A percentile compares a stretch with the other conserved stretches of the same genome.
Conservation (phyloP, 2,113 vertebrate species). For the Phaethornis superciliosus region DNA sequence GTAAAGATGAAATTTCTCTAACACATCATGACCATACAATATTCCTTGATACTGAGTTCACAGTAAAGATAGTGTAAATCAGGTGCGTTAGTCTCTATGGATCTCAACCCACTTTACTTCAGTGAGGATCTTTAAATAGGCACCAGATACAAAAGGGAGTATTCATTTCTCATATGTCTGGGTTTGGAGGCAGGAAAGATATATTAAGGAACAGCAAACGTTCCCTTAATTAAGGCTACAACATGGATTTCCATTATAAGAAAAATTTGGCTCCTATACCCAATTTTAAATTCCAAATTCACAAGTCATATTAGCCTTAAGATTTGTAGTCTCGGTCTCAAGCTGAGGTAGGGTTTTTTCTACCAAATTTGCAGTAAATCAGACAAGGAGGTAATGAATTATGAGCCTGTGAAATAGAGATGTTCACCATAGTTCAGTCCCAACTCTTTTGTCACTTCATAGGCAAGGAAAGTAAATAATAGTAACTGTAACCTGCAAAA, state of each 20-base stretch:
- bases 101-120: neutral
- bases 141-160: neutral
- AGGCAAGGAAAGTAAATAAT: constrained; percentile 21
- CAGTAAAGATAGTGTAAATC: neutral
- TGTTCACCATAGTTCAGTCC: constrained; percentile 18
- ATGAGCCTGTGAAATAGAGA: constrained; percentile 22
- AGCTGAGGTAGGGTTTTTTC: constrained; percentile 1
- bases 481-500: neutral
- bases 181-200: neutral
- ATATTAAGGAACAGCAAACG: neutral
- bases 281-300: constrained; percentile 4
- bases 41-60: neutral
- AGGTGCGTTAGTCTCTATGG: neutral
- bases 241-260: neutral
- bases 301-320: constrained; percentile 27
- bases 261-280: constrained; percentile 8
- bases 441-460: constrained; percentile 7
- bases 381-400: constrained; percentile 8
- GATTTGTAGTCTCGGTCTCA: constrained; percentile 22
- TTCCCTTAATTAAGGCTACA: neutral
- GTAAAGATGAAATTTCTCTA: neutral
- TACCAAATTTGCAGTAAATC: constrained; percentile 45
- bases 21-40: neutral
- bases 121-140: neutral
- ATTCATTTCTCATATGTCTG: neutral